phyloP scores from a whole-genome alignment of 2,113 vertebrate genomes.

The Peucedramus taeniatus region DNA sequence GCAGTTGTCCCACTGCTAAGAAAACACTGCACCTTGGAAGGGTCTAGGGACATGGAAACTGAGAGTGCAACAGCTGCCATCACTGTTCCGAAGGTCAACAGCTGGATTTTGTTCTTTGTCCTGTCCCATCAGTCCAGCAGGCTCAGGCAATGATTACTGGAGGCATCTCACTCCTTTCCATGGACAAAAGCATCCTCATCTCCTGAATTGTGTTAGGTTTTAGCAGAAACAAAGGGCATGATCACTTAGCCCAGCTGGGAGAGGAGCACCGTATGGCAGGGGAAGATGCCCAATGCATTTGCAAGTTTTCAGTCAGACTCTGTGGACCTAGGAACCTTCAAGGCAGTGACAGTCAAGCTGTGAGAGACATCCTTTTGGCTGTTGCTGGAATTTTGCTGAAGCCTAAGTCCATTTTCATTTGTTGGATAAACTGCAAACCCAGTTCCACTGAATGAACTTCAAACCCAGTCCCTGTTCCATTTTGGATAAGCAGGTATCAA shows the following conservation, averaged over 20 bases:
- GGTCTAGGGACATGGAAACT: neutral
- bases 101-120: neutral
- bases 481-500: neutral
- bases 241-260: neutral
- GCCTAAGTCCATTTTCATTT: neutral
- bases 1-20: neutral
- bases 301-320: neutral
- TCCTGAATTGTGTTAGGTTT: neutral
- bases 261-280: neutral
- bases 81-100: neutral
- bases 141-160: neutral
- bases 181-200: neutral
- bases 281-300: fast-evolving
- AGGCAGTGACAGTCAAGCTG: neutral
- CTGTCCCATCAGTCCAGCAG: neutral
- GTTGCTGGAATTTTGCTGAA: neutral
- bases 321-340: neutral
- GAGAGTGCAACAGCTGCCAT: neutral
- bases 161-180: neutral
- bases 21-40: neutral
- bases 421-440: neutral
- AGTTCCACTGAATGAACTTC: neutral
- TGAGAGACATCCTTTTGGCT: neutral
- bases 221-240: fast-evolving
- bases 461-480: neutral